Base-by-base conservation (phyloP, 2,113 vertebrate genomes). In the Donacobius atricapilla region DNA sequence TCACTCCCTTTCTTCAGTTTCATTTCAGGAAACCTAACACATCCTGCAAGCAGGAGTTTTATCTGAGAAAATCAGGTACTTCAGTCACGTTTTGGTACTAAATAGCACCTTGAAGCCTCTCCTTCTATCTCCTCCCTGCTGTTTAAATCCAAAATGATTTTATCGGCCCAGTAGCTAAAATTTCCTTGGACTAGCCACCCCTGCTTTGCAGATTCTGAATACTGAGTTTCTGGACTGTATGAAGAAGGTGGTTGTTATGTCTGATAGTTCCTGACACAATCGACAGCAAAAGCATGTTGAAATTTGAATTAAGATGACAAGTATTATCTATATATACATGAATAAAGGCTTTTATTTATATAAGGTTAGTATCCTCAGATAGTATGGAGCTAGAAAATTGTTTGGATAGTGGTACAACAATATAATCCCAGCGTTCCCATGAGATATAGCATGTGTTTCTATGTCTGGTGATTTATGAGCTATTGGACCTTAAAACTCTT, bases 401-500 rank as follows among this genome's bases (percentile, higher is more conserved):
- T 91, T 95, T 94, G 89, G 94, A 91, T 85, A 89, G 45, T 50
- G 53, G 63, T 94, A 66, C 85, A 96, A 86, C 68, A 81, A 40
- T n/a, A 78, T 90, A 94, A 95, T 95, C 92, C 68, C 4, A 1
- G 81, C 0, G 0, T 93, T 94, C 86, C 90, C 5, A 0, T 61
- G 76, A 73, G 89, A 93, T 76, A 63, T 17, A n/a, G 79, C 75
- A 48, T 89, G 60, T 87, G 70, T 90, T 96, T 94, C 72, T 93
- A 83, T 83, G 94, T 83, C 65, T 68, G 21, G 57, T 96, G 73
- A 94, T 94, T 95, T 96, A 96, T 84, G 69, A 95, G 72, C 90
- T 92, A 88, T 61, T 92, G 96, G 65, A 89, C 77, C 66, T 96
- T 89, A 95, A 95, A 95, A 90, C 51, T 95, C 88, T 87, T 45